phyloP scores from a whole-genome alignment of 2,797 vertebrate species.

The Microhierax caerulescens region DNA sequence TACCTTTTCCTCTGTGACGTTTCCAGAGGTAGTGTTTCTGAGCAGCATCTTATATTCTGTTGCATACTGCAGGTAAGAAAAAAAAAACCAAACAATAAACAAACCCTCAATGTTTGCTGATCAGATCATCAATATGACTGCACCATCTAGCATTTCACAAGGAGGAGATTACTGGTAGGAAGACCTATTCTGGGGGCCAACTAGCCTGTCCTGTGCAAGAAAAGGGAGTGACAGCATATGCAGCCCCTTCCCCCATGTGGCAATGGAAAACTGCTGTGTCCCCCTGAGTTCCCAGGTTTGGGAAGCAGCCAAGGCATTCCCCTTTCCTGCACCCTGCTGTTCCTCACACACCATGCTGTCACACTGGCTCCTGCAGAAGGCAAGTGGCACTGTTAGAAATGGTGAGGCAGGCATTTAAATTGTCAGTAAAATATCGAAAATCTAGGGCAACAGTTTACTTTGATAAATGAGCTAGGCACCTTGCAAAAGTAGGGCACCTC shows the following conservation, averaged over 20 bases:
- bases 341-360: neutral
- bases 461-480: neutral
- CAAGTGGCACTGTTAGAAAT: neutral
- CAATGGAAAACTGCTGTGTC: neutral
- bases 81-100: neutral
- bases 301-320: neutral
- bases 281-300: neutral
- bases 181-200: neutral
- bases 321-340: neutral
- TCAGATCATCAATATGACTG: neutral
- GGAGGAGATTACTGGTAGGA: neutral
- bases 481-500: neutral
- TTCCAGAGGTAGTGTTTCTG: conserved; percentile 84
- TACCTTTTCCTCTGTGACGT: conserved; percentile 87
- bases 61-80: conserved; percentile 82
- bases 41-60: conserved; percentile 84
- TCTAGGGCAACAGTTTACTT: neutral
- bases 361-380: neutral
- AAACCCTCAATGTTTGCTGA: neutral
- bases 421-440: neutral
- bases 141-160: neutral
- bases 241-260: neutral
- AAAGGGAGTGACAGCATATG: neutral
- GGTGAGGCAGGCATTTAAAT: neutral
- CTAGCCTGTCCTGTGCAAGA: neutral